These are phyloP conservation scores for Crypturellus undulatus DNA, from an alignment of 2,113 vertebrate genomes.

Conservation along the genomic window DNA sequence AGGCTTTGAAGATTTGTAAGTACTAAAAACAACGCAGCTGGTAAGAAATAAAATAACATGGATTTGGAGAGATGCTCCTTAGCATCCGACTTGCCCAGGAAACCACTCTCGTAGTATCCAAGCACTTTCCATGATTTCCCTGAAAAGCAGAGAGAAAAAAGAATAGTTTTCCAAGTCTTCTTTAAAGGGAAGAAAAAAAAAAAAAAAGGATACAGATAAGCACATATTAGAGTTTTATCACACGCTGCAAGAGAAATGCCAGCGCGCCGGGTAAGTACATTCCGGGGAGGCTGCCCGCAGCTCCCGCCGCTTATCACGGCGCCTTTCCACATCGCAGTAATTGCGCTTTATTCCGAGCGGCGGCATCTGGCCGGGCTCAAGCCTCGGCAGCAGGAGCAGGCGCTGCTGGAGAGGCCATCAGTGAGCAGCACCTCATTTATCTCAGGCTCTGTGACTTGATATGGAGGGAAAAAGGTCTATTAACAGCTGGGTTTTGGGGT, in stretches of 20 bases:
- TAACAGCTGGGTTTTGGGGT: background rate
- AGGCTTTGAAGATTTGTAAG: slow-evolving; percentile 40
- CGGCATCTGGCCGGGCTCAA: background rate
- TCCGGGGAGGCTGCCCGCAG: background rate
- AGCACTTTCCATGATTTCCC: background rate
- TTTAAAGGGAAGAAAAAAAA: background rate
- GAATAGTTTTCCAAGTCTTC: background rate
- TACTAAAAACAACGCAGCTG: slow-evolving; percentile 10
- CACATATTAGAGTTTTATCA: background rate
- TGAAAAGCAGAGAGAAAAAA: background rate
- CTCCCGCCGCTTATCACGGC: accelerated
- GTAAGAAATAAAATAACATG: background rate
- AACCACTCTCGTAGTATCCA: background rate
- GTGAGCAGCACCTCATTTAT: background rate
- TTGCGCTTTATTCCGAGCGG: background rate
- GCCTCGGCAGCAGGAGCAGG: accelerated
- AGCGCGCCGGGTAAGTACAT: background rate
- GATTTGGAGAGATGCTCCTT: background rate
- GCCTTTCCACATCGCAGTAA: background rate
- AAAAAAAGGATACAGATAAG: background rate
- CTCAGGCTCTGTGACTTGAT: background rate
- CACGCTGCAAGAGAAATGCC: background rate
- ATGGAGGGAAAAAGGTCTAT: background rate
- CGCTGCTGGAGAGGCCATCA: background rate
- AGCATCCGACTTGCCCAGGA: background rate